phyloP scores from a whole-genome alignment of 1,140 invertebrate species.

The Anadara kagoshimensis region DNA sequence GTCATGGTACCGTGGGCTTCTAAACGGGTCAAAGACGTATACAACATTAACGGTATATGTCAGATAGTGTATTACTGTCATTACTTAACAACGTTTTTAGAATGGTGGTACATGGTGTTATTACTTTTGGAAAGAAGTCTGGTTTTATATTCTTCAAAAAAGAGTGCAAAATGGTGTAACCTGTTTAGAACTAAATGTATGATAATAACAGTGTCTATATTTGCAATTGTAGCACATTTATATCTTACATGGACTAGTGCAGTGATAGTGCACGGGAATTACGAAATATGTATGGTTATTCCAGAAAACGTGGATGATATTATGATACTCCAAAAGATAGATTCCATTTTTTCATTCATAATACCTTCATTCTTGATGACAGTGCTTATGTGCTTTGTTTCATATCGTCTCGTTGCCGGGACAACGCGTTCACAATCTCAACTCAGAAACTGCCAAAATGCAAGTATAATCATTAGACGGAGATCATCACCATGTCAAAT shows the following conservation, averaged over 20 bases:
- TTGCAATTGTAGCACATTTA: constrained; percentile 48
- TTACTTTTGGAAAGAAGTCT: constrained; percentile 36
- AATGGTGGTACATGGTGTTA: constrained; percentile 43
- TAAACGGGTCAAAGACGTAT: constrained; percentile 37
- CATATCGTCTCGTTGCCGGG: constrained; percentile 26
- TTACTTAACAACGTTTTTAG: constrained; percentile 45
- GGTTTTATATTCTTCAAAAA: constrained; percentile 30
- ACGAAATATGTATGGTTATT: constrained; percentile 45
- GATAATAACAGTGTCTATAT: constrained; percentile 38
- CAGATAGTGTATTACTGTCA: constrained; percentile 46
- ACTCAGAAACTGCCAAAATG: constrained; percentile 20
- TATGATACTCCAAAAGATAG: constrained; percentile 44
- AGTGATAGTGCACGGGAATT: constrained; percentile 21
- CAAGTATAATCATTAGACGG: constrained; percentile 18
- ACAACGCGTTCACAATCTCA: constrained; percentile 26
- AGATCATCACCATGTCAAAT: constrained; percentile 16
- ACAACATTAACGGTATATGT: constrained; percentile 50
- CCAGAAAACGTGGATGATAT: constrained; percentile 47
- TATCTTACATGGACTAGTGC: constrained; percentile 53
- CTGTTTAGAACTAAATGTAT: constrained; percentile 50
- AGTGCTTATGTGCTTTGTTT: constrained; percentile 13
- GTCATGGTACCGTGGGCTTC: constrained; percentile 50
- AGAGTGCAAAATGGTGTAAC: constrained; percentile 31
- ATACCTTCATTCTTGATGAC: constrained; percentile 26
- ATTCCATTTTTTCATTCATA: constrained; percentile 46